phyloP scores from a whole-genome alignment of 2,888 invertebrate genomes.

The Protophormia terraenovae region DNA sequence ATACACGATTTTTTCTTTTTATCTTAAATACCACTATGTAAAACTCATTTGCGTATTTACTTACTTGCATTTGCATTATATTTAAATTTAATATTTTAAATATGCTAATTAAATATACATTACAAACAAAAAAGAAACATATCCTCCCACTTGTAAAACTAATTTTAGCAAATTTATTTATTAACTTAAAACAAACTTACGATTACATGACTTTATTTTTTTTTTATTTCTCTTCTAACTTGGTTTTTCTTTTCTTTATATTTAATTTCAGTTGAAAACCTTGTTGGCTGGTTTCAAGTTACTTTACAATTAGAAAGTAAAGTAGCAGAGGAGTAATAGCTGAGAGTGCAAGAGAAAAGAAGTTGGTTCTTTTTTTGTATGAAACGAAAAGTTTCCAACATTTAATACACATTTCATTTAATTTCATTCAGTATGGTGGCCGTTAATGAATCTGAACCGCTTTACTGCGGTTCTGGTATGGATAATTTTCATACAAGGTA shows the following conservation, averaged over 20 bases:
- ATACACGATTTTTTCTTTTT: no score
- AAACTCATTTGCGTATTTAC: not conserved
- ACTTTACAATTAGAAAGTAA: not conserved
- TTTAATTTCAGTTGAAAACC: conserved; percentile 41
- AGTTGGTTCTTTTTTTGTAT: not conserved
- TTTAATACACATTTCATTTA: not conserved
- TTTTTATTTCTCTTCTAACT: not conserved
- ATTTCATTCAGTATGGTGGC: conserved; percentile 73
- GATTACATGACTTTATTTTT: no score
- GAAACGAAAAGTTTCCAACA: not conserved
- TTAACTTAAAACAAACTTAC: not conserved
- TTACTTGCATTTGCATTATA: not conserved
- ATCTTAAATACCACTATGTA: not conserved
- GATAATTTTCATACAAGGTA: conserved; percentile 81
- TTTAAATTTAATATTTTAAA: not conserved
- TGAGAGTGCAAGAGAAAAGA: no score
- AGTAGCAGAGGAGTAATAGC: not conserved
- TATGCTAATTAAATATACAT: not conserved
- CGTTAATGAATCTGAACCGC: conserved; percentile 78
- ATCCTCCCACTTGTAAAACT: not conserved
- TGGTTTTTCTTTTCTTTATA: not conserved
- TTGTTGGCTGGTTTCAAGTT: conserved; percentile 4
- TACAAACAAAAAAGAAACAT: not conserved
- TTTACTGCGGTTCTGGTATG: conserved; percentile 79
- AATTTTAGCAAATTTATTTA: not conserved